Base-by-base conservation (phyloP, 2,797 vertebrate genomes). In the Coregonus sp. region DNA sequence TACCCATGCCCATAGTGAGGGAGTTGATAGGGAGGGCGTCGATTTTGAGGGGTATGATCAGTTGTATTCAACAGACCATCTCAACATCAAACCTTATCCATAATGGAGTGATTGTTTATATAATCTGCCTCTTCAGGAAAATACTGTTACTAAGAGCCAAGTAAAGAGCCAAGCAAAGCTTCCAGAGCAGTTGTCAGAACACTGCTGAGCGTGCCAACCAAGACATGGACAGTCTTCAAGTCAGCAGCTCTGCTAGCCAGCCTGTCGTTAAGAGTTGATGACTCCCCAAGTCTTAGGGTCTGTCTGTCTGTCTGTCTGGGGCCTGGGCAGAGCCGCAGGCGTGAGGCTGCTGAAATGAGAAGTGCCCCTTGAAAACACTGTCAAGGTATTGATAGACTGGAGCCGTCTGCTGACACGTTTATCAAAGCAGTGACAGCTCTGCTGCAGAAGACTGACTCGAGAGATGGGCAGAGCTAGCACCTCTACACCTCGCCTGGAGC, bases 321-420 rank as follows among this genome's bases (percentile, higher is more conserved):
- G 70, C 85, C 80, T 74, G 84, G 52, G 82, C 82, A 81, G 84
- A 82, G 82, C 76, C 81, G 70, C 6, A 20, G 6, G 33, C 12
- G 63, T 65, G 12, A 29, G 18, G 50, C 29, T 33, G 16, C 16
- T 16, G 40, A 16, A 61, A 33, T 35, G 86, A 82, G 33, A 20
- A 35, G 54, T 16, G 4, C 25, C 5, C 51, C 31, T 70, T 83
- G 82, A 86, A 84, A 78, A 11, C 75, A 56, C 59, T 80, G 85
- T 86, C 80, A 70, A 74, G 81, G 83, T 84, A 86, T 83, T 86
- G 89, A 89, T 86, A 86, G 89, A 86, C 82, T 86, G 76, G 29
- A 82, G 86, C 83, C 76, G 81, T 77, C 77, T 85, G 86, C 86
- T 87, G 86, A 87, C 89, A 84, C 76, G 29, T 86, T 82, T 84